A percentile compares a stretch with the other conserved stretches of the same genome.
phyloP scores from a whole-genome alignment of 2,888 invertebrate species.

The Tenodera sinensis region DNA sequence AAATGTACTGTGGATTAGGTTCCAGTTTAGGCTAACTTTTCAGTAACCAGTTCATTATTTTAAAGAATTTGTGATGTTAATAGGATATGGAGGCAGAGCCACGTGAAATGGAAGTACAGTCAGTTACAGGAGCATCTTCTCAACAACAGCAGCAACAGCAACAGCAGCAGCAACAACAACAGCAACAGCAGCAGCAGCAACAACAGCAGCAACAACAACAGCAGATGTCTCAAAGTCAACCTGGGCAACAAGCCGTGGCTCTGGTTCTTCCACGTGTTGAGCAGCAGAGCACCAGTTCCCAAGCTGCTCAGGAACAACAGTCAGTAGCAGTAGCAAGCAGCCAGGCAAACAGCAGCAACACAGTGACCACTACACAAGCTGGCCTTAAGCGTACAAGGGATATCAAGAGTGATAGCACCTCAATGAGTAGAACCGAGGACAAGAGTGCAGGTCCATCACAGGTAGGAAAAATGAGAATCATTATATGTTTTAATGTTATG shows the following conservation, averaged over 20 bases:
- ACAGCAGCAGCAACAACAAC: slow-evolving; percentile 25
- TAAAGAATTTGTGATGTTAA: neutral
- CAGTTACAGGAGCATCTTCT: neutral
- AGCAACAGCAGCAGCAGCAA: slow-evolving; percentile 18
- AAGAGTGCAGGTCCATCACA: slow-evolving; percentile 15
- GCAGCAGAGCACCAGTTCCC: slow-evolving; percentile 36
- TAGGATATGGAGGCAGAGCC: slow-evolving; percentile 46
- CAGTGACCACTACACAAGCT: slow-evolving; percentile 65
- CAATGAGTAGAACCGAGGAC: slow-evolving; percentile 37
- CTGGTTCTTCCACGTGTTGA: slow-evolving; percentile 68
- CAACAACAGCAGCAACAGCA: slow-evolving; percentile 11
- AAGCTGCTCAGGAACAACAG: slow-evolving; percentile 45
- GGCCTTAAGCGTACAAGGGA: slow-evolving; percentile 59
- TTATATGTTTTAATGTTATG: neutral
- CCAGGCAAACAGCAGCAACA: slow-evolving; percentile 50
- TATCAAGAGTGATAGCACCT: slow-evolving; percentile 51
- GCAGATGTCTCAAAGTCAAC: slow-evolving; percentile 25
- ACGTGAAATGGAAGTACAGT: slow-evolving; percentile 2
- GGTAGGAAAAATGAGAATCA: neutral
- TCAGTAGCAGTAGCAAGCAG: slow-evolving; percentile 35
- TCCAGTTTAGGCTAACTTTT: too few relatives aligned
- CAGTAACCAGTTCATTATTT: too few relatives aligned
- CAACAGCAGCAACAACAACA: slow-evolving; percentile 21
- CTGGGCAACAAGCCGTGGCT: slow-evolving; percentile 58
- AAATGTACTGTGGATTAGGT: too few relatives aligned